Evolutionary conservation across 2,797 vertebrate genomes (phyloP).

Genomic region (Rhinichthys osculus): DNA sequence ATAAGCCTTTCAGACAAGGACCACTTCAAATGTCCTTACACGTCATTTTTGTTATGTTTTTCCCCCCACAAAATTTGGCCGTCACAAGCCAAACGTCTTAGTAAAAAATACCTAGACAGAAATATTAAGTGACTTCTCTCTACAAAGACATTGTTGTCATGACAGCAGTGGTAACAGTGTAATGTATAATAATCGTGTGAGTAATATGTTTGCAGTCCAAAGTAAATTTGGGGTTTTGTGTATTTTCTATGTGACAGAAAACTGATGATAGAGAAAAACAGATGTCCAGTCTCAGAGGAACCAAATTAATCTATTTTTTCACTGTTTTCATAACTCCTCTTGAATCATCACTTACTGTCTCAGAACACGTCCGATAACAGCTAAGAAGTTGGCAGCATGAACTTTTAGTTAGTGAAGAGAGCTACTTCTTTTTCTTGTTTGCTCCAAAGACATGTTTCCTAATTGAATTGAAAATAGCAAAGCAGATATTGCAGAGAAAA

Average conservation of each 20-base stretch:
- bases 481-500: neutral
- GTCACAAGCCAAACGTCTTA: neutral
- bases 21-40: neutral
- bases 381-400: neutral
- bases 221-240: neutral
- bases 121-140: neutral
- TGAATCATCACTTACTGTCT: neutral
- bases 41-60: neutral
- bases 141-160: slow-evolving; percentile 6
- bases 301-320: neutral
- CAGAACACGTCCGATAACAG: slow-evolving; percentile 5
- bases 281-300: neutral
- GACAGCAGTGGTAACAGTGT: neutral
- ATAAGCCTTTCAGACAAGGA: neutral
- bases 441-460: neutral
- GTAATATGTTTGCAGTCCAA: slow-evolving; percentile 26
- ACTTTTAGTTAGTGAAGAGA: neutral
- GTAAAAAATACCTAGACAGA: neutral
- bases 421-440: neutral
- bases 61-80: neutral
- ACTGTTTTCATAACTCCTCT: slow-evolving; percentile 3
- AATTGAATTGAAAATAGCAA: neutral
- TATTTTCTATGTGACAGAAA: slow-evolving; percentile 25
- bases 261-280: neutral
- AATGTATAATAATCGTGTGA: neutral